Evolutionary conservation across 2,888 invertebrate species (phyloP).

Genomic region (Apodemia hepburni): DNA sequence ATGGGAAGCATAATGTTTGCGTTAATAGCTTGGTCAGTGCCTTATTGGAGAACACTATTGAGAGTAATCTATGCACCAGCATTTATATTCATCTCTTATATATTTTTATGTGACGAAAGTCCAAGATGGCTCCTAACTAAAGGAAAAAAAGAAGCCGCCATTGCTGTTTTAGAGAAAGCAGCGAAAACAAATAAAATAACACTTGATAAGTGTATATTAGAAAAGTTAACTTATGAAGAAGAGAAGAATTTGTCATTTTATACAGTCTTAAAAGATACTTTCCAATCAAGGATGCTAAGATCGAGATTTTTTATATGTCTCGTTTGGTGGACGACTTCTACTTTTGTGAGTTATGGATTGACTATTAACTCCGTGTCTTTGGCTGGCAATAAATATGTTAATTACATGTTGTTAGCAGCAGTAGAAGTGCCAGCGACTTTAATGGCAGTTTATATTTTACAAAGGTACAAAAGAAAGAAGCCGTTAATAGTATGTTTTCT

Average conservation of each 20-base stretch:
- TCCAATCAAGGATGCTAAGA: constrained; percentile 77
- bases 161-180: constrained; percentile 81
- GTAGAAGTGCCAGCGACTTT: constrained; percentile 88
- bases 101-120: constrained; percentile 87
- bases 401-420: constrained; percentile 83
- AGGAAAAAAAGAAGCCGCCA: constrained; percentile 82
- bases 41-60: background rate
- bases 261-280: constrained; percentile 44
- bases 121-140: constrained; percentile 88
- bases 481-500: constrained; percentile 82
- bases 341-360: constrained; percentile 90
- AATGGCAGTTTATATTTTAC: constrained; percentile 81
- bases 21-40: background rate
- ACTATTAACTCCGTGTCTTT: constrained; percentile 88
- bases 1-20: background rate
- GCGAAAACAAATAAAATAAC: constrained; percentile 81
- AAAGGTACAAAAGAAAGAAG: constrained; percentile 82
- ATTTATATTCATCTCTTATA: constrained; percentile 82
- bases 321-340: constrained; percentile 89
- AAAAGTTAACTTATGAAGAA: constrained; percentile 14
- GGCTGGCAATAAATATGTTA: constrained; percentile 87
- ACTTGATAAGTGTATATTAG: background rate
- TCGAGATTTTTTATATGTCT: constrained; percentile 82
- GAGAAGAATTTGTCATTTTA: constrained; percentile 28
- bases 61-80: background rate